A percentile compares a stretch with the other conserved stretches of the same genome.
Evolutionary conservation across 2,113 vertebrate genomes (phyloP).

Genomic region (Naja naja): DNA sequence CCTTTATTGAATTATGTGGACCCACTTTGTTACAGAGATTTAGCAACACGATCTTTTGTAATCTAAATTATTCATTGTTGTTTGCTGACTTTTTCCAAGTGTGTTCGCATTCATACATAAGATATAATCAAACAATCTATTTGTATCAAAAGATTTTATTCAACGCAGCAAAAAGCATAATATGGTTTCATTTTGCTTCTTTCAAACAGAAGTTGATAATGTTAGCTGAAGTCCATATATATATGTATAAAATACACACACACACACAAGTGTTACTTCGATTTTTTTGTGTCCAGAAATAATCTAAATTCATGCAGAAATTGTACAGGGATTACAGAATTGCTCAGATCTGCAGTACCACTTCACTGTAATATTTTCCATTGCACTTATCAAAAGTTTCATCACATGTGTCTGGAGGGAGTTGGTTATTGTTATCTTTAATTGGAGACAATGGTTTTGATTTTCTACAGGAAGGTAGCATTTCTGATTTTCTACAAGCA

Average conservation of each 20-base stretch:
- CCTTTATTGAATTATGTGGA: background rate
- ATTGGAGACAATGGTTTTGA: constrained; percentile 78
- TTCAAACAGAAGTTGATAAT: constrained; percentile 23
- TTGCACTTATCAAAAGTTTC: constrained; percentile 69
- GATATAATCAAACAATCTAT: background rate
- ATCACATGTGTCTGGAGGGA: constrained; percentile 71
- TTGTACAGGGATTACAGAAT: constrained; percentile 34
- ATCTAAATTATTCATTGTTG: background rate
- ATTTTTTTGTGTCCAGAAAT: background rate
- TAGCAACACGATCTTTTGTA: background rate
- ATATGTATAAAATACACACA: constrained; percentile 13
- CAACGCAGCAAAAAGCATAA: background rate
- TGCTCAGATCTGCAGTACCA: background rate
- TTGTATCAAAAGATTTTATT: constrained; percentile 50
- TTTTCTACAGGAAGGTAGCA: constrained; percentile 70
- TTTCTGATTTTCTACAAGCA: constrained; percentile 75
- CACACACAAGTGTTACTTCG: background rate
- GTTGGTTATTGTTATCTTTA: constrained; percentile 70
- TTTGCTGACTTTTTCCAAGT: background rate
- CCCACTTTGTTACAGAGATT: background rate
- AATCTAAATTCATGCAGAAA: constrained; percentile 10
- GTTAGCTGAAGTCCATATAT: constrained; percentile 20
- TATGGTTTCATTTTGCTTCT: background rate
- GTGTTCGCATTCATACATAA: background rate
- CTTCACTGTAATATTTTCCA: constrained; percentile 70